Evolutionary conservation across 2,113 vertebrate genomes (phyloP).

Genomic region (Ochotona curzoniae): DNA sequence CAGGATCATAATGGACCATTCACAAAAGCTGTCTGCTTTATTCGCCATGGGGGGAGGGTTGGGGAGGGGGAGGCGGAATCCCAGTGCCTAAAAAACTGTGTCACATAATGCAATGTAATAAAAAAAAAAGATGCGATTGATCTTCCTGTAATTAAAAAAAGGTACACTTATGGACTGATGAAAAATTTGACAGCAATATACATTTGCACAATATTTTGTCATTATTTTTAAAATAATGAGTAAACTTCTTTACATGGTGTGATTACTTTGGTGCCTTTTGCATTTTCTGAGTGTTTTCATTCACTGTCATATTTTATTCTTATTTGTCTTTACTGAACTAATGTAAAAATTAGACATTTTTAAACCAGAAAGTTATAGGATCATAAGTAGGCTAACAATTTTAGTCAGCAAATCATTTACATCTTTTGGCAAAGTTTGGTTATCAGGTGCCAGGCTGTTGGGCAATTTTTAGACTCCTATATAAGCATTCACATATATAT

Average conservation of each 20-base stretch:
- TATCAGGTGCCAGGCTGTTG: background rate
- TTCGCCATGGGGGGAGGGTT: too few species aligned
- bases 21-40: too few species aligned
- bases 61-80: too few species aligned
- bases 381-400: slow-evolving; percentile 9
- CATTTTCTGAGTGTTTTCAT: background rate
- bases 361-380: background rate
- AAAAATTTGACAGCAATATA: background rate
- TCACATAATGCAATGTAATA: too few species aligned
- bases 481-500: background rate
- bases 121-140: background rate
- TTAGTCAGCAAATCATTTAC: slow-evolving; percentile 11
- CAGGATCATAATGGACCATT: too few species aligned
- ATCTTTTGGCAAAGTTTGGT: background rate
- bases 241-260: background rate
- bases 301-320: background rate
- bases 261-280: background rate
- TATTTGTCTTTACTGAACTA: slow-evolving; percentile 25
- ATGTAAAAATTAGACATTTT: background rate
- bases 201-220: background rate
- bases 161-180: background rate
- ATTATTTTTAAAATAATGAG: slow-evolving; percentile 7
- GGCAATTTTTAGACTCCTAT: slow-evolving; percentile 1
- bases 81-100: too few species aligned
- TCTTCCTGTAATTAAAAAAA: background rate